These are phyloP conservation scores for Steinernema carpocapsae DNA, from an alignment of 2,888 invertebrate genomes.

Conservation along the genomic window DNA sequence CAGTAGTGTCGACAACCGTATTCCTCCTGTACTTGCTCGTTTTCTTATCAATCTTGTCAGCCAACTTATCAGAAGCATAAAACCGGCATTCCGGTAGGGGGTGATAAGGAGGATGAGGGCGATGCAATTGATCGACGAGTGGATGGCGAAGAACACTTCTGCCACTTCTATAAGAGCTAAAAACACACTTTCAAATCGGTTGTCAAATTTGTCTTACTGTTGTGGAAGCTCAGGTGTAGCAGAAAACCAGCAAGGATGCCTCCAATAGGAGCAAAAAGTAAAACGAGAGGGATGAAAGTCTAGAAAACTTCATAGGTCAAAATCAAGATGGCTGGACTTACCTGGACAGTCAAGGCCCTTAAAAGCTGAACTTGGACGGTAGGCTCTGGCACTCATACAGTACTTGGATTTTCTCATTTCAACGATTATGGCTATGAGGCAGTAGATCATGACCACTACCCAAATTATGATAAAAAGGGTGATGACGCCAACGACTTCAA, in stretches of 20 bases:
- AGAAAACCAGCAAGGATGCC: background rate
- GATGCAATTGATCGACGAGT: conserved; percentile 2
- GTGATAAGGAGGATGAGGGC: background rate
- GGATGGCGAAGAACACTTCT: background rate
- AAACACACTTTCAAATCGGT: background rate
- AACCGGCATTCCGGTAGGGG: background rate
- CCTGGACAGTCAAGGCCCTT: background rate
- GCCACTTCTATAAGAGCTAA: background rate
- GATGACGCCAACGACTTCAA: background rate
- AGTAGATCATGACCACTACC: background rate
- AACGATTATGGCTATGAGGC: background rate
- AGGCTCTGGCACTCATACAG: background rate
- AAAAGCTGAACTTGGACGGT: conserved; percentile 3
- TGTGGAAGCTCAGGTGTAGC: background rate
- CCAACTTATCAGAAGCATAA: background rate
- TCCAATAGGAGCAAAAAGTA: background rate
- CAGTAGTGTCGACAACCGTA: background rate
- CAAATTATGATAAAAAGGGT: background rate
- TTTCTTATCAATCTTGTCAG: background rate
- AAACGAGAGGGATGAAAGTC: background rate
- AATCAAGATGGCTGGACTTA: background rate
- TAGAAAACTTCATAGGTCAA: background rate
- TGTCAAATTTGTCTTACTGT: too few relatives aligned
- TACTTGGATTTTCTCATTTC: background rate
- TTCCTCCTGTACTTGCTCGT: background rate